phyloP scores from a whole-genome alignment of 2,113 vertebrate genomes.

The Orycteropus afer region DNA sequence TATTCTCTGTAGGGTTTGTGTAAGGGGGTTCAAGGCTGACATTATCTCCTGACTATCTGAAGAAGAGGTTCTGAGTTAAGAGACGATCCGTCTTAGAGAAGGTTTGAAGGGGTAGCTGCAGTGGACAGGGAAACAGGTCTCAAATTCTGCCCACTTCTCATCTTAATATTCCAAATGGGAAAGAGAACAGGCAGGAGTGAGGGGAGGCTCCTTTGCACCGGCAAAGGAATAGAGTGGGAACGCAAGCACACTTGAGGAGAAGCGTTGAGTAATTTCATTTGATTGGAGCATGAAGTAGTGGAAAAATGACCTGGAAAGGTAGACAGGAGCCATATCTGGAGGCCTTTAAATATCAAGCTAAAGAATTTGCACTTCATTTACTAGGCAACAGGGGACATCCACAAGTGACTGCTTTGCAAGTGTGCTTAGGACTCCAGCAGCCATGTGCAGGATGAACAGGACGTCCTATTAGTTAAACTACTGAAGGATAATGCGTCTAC shows the following conservation, averaged over 20 bases:
- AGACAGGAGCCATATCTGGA: constrained; percentile 43
- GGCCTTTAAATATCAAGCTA: constrained; percentile 64
- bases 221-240: background rate
- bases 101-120: background rate
- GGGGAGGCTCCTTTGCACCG: background rate
- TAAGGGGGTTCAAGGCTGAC: background rate
- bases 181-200: background rate
- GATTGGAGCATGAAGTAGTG: constrained; percentile 51
- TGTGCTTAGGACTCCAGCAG: background rate
- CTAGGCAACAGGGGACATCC: constrained; percentile 40
- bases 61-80: background rate
- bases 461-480: background rate
- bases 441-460: background rate
- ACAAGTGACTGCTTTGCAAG: constrained; percentile 36
- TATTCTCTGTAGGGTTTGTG: background rate
- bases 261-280: background rate
- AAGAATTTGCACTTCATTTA: constrained; percentile 73
- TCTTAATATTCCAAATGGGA: background rate
- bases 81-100: background rate
- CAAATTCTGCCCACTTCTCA: background rate
- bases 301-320: constrained; percentile 53
- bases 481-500: background rate
- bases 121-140: background rate
- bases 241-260: background rate
- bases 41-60: background rate